Percentiles rank a stretch among this genome's conserved stretches.
Evolutionary conservation across 2,113 vertebrate species (phyloP).

Genomic region (Anolis carolinensis): DNA sequence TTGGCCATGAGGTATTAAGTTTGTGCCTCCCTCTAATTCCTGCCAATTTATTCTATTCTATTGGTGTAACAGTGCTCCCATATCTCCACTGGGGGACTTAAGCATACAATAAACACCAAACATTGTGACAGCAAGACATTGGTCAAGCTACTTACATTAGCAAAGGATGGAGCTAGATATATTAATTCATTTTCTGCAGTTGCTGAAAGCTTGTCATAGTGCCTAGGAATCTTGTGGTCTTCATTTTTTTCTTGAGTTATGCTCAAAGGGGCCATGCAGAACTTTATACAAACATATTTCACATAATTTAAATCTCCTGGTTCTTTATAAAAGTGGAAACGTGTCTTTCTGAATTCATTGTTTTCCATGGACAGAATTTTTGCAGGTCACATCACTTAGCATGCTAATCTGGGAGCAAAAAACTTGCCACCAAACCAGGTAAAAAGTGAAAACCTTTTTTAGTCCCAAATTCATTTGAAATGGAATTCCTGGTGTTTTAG

Average conservation of each 20-base stretch:
- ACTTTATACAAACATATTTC: too few species aligned
- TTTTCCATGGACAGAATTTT: neutral
- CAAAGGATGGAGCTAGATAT: neutral
- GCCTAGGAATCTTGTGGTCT: neutral
- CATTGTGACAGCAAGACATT: neutral
- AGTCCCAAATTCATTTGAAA: neutral
- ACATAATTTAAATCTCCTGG: neutral
- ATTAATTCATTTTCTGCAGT: neutral
- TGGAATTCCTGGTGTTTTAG: neutral
- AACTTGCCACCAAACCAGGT: neutral
- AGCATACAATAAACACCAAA: neutral
- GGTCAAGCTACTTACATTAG: neutral
- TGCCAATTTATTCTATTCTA: neutral
- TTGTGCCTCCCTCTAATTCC: neutral
- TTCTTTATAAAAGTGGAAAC: neutral
- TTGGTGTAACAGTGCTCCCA: neutral
- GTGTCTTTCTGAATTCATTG: too few species aligned
- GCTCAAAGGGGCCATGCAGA: neutral
- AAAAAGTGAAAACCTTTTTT: neutral
- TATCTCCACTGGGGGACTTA: too few species aligned
- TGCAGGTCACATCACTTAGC: neutral
- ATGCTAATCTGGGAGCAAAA: neutral
- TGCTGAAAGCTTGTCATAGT: neutral
- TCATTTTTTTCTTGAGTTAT: neutral
- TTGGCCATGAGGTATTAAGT: neutral